These are phyloP conservation scores for Mugil cephalus DNA, from an alignment of 2,113 vertebrate genomes.

Conservation along the genomic window DNA sequence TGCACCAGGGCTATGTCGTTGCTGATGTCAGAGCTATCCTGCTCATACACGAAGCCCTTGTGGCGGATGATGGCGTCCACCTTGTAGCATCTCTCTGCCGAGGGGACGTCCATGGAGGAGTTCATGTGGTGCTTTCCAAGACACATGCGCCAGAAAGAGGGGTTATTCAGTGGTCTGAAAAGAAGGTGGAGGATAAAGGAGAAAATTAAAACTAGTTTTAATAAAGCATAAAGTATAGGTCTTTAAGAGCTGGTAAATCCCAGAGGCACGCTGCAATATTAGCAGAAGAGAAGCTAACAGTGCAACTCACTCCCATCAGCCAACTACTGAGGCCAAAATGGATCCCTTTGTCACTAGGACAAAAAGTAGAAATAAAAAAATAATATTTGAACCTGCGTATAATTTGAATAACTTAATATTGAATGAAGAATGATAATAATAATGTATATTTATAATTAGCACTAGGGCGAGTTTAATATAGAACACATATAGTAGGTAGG, in stretches of 20 bases:
- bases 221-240: neutral
- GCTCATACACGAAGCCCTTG: constrained; percentile 73
- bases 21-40: constrained; percentile 64
- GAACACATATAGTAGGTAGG: no score
- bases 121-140: constrained; percentile 83
- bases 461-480: no score
- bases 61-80: constrained; percentile 77
- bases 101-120: constrained; percentile 70
- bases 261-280: no score
- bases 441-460: no score
- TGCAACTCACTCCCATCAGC: no score
- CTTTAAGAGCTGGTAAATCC: neutral
- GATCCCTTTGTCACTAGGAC: no score
- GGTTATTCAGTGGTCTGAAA: constrained; percentile 53
- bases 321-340: no score
- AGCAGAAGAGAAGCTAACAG: no score
- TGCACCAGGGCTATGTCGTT: constrained; percentile 81
- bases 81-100: constrained; percentile 69
- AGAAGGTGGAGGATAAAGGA: neutral
- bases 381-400: no score
- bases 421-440: no score
- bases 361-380: no score
- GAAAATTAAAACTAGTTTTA: neutral
- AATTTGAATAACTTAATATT: no score
- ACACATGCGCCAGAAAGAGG: constrained; percentile 75